phyloP scores from a whole-genome alignment of 2,888 invertebrate genomes.

The Elysia crispata region DNA sequence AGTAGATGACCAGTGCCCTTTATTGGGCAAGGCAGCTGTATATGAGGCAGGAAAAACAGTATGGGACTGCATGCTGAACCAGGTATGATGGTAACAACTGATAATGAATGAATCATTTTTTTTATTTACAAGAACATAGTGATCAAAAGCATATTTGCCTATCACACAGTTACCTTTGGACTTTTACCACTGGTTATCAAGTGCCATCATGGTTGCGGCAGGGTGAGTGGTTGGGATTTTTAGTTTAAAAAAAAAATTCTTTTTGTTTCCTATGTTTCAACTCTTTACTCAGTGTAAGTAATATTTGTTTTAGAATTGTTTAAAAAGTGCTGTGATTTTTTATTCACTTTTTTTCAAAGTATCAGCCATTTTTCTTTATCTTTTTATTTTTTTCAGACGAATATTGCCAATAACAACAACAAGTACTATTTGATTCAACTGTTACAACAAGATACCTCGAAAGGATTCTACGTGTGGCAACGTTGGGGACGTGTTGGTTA shows the following conservation, averaged over 20 bases:
- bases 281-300: too few relatives aligned
- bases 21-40: conserved; percentile 74
- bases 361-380: not conserved
- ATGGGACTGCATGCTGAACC: conserved; percentile 79
- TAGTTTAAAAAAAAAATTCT: too few relatives aligned
- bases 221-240: too few relatives aligned
- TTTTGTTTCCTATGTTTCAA: too few relatives aligned
- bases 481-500: conserved; percentile 81
- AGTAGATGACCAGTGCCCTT: conserved; percentile 76
- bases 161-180: too few relatives aligned
- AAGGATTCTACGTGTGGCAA: conserved; percentile 78
- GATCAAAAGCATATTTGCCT: too few relatives aligned
- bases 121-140: too few relatives aligned
- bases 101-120: too few relatives aligned
- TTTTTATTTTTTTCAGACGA: conserved; percentile 75
- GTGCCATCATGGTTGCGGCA: too few relatives aligned
- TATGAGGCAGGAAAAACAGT: conserved; percentile 74
- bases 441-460: conserved; percentile 76
- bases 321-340: too few relatives aligned
- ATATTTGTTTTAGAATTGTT: too few relatives aligned
- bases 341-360: not conserved
- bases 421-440: conserved; percentile 80
- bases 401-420: conserved; percentile 80
- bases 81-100: too few relatives aligned
- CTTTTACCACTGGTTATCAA: not conserved